Evolutionary conservation across 2,113 vertebrate species (phyloP), one percentile per base, ranked within the genome.

Genomic region (Piaya cayana): DNA sequence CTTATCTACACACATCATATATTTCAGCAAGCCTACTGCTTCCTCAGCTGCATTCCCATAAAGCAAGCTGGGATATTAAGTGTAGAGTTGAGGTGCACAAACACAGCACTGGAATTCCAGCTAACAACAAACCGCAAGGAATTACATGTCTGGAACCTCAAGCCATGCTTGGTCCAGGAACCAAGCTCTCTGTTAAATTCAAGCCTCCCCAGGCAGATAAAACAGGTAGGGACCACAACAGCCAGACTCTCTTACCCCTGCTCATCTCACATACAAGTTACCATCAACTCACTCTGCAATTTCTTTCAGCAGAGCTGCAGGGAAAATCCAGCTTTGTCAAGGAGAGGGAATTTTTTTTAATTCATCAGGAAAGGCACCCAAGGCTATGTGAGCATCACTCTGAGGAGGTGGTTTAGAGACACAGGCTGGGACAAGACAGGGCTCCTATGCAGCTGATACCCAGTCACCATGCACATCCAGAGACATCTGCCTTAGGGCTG

Each of bases 401-500:
- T 25, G 30, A 32, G 8, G 27, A 39, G 32, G 11, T 3, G 11
- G 42, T 64, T 69, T 39, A 55, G 29, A 69, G 27, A 49, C 42
- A 42, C 18, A 22, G 52, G 67, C 14, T 60, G 45, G 17, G 34
- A 17, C 2, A 1, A 56, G 62, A 25, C 17, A 82, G 43, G 49
- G 34, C 13, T 52, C 45, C 9, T 36, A 49, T 16, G 22, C 18
- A 64, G 9, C 23, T 4, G 1, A 64, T 19, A 56, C 56, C 29
- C n/a, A n/a, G 36, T 22, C 1, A 0, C 29, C 63, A 32, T 0
- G 0, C 8, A 26, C 1, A 3, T 37, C 65, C 59, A 23, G 39
- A 23, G 34, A 6, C 5, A 1, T 39, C 52, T 8, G 27, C 1
- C 0, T 18, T 25, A 21, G 19, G 18, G 52, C 37, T 85, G 43